phyloP scores from a whole-genome alignment of 2,113 vertebrate species.

The Chloroceryle aenea region DNA sequence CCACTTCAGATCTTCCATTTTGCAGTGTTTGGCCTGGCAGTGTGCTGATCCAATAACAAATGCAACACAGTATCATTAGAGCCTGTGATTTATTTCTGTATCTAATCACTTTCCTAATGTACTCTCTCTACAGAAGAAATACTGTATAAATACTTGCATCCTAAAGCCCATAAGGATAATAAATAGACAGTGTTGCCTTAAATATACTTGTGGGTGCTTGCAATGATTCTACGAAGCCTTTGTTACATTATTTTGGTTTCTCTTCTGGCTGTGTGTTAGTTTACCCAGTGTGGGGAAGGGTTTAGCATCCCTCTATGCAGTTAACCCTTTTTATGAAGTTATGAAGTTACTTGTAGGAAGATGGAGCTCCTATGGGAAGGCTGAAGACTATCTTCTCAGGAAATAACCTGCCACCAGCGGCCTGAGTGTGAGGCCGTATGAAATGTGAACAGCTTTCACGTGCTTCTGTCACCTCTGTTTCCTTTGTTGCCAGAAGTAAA shows the following conservation, averaged over 20 bases:
- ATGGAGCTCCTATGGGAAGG: background rate
- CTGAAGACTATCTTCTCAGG: background rate
- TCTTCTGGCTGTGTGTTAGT: background rate
- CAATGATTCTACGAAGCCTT: background rate
- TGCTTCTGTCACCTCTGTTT: conserved; percentile 27
- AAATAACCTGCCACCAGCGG: background rate
- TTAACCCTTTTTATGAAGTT: background rate
- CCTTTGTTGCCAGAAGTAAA: conserved; percentile 45
- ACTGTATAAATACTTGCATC: background rate
- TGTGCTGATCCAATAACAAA: background rate
- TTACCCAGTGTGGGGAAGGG: background rate
- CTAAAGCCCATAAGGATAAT: background rate
- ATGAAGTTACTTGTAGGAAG: background rate
- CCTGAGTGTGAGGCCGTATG: background rate
- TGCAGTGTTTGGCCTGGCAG: background rate
- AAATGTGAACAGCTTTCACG: conserved; percentile 13
- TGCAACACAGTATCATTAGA: background rate
- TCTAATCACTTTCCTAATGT: background rate
- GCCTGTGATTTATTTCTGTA: background rate
- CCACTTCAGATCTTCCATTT: background rate
- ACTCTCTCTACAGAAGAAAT: background rate
- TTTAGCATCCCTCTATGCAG: background rate
- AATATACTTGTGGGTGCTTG: background rate
- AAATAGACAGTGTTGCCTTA: background rate
- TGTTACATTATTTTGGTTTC: background rate